Percentiles rank a stretch among this genome's conserved stretches.
phyloP scores from a whole-genome alignment of 2,113 vertebrate species.

The Gorilla gorilla region DNA sequence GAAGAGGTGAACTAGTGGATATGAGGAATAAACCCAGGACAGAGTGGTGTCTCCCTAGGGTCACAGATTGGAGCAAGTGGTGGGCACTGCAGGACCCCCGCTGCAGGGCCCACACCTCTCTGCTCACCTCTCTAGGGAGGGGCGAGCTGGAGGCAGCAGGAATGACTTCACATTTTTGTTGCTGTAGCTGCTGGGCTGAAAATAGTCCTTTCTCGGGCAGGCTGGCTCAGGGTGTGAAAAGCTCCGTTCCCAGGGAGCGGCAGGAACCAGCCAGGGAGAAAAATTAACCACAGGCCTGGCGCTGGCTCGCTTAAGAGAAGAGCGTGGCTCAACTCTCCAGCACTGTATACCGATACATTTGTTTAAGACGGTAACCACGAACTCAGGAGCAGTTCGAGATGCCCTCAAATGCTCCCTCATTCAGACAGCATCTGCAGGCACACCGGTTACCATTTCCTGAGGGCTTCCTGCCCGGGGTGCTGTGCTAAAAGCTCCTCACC shows the following conservation, averaged over 20 bases:
- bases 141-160: neutral
- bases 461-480: neutral
- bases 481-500: neutral
- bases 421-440: neutral
- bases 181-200: slow-evolving; percentile 70
- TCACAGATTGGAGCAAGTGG: neutral
- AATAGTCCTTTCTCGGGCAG: slow-evolving; percentile 71
- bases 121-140: neutral
- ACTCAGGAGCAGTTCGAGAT: neutral
- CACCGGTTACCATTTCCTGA: neutral
- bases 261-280: slow-evolving; percentile 54
- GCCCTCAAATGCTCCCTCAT: neutral
- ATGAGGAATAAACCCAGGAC: neutral
- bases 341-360: neutral
- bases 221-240: slow-evolving; percentile 74
- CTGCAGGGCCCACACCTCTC: neutral
- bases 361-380: neutral
- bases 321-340: neutral
- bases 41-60: fast-evolving
- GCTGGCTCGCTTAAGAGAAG: neutral
- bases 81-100: neutral
- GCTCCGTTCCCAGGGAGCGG: slow-evolving; percentile 54
- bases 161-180: slow-evolving; percentile 72
- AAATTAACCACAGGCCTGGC: slow-evolving; percentile 1
- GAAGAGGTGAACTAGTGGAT: neutral